These are phyloP conservation scores for Pterobdella sp. DNA, from an alignment of 2,888 invertebrate genomes.

Conservation along the genomic window DNA sequence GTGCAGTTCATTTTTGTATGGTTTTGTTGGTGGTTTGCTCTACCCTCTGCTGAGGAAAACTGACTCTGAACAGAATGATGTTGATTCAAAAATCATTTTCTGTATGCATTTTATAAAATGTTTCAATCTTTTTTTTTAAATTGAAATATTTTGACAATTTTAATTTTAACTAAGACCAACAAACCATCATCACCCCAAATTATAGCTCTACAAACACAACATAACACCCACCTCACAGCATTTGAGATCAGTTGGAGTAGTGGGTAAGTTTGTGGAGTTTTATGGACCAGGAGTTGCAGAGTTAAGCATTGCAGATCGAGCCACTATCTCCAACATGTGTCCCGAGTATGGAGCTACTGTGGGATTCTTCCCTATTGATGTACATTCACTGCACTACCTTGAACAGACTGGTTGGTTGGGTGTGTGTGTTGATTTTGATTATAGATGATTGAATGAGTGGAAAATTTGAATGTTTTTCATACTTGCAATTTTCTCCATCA, in stretches of 20 bases:
- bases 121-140: no score
- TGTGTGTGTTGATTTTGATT: no score
- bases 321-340: conserved; percentile 97
- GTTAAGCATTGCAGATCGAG: conserved; percentile 87
- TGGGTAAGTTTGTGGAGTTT: conserved; percentile 97
- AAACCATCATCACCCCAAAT: no score
- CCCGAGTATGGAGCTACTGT: conserved; percentile 96
- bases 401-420: conserved; percentile 64
- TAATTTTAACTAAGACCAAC: not conserved
- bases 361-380: conserved; percentile 86
- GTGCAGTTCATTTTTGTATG: conserved; percentile 49
- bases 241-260: conserved; percentile 84
- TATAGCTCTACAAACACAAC: no score
- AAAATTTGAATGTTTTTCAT: no score
- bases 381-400: conserved; percentile 70
- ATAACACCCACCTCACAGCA: conserved; percentile 57
- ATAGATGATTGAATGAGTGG: no score
- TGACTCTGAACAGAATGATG: no score
- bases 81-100: no score
- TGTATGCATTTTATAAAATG: no score
- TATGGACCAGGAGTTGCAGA: conserved; percentile 85
- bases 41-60: not conserved
- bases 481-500: no score
- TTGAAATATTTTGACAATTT: no score
- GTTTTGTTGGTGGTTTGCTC: not conserved